These are phyloP conservation scores for Matsumyia berberina DNA, from an alignment of 2,888 invertebrate species.

Conservation along the genomic window DNA sequence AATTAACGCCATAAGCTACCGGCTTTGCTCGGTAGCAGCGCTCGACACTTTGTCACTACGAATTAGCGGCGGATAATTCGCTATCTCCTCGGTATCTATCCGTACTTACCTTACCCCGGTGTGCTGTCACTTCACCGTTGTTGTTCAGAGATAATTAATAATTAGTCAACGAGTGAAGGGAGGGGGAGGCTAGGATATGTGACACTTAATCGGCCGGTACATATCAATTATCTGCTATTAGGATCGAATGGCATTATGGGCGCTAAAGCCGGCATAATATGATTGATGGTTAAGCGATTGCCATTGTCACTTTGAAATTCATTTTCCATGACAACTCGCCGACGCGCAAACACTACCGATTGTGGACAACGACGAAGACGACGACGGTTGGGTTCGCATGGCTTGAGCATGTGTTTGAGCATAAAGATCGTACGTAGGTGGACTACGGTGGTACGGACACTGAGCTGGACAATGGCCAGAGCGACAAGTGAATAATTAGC, in stretches of 20 bases:
- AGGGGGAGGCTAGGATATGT: not conserved
- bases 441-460: slow-evolving; percentile 21
- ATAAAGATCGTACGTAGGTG: slow-evolving; percentile 48
- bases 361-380: not conserved
- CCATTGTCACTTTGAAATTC: slow-evolving; percentile 56
- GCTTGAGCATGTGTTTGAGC: not conserved
- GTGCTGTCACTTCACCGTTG: not conserved
- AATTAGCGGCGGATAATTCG: slow-evolving; percentile 59
- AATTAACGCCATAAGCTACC: slow-evolving; percentile 27
- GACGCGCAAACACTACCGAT: slow-evolving; percentile 26
- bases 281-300: slow-evolving; percentile 63
- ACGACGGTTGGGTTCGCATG: not conserved
- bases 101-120: not conserved
- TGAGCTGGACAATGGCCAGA: slow-evolving; percentile 20
- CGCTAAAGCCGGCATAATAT: slow-evolving; percentile 62
- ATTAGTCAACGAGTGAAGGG: slow-evolving; percentile 19
- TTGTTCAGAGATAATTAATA: slow-evolving; percentile 49
- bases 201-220: slow-evolving; percentile 63
- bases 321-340: slow-evolving; percentile 60
- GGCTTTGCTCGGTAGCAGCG: slow-evolving; percentile 25
- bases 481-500: slow-evolving; percentile 63
- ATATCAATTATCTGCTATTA: slow-evolving; percentile 67
- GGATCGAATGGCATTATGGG: slow-evolving; percentile 69
- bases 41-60: slow-evolving; percentile 65
- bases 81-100: slow-evolving; percentile 30